Conservation (phyloP, 2,797 vertebrate genomes). For the Scyliorhinus canicula region DNA sequence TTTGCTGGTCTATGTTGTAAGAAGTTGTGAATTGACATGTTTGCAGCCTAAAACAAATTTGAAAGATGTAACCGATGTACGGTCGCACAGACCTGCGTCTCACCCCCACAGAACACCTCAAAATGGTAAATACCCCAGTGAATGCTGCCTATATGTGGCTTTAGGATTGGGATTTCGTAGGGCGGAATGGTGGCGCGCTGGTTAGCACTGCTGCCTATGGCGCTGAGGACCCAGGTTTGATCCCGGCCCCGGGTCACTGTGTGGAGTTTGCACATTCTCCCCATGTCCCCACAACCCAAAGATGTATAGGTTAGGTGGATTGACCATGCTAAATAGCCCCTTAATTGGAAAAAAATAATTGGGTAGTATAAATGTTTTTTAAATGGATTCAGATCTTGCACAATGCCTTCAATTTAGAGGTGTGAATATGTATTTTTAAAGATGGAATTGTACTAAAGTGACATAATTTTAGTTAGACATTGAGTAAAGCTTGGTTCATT, state of each 20-base stretch:
- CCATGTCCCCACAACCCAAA: no score
- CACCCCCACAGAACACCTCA: not conserved
- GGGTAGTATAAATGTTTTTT: no score
- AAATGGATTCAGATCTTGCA: no score
- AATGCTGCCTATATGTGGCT: not conserved
- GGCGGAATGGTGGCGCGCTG: no score
- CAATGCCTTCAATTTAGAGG: not conserved
- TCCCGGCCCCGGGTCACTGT: no score
- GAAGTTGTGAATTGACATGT: not conserved
- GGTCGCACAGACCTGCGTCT: not conserved
- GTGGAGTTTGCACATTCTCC: no score
- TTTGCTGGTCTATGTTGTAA: not conserved
- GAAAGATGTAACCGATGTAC: not conserved
- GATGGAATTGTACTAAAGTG: not conserved
- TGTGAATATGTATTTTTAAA: not conserved
- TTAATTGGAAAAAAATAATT: no score
- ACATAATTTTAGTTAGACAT: not conserved
- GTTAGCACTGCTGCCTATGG: no score
- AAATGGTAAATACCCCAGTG: not conserved
- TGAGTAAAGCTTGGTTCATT: not conserved
- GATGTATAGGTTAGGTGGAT: no score
- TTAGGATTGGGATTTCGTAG: not conserved
- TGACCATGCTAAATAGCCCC: no score
- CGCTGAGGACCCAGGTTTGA: no score
- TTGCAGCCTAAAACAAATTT: not conserved